Base-by-base conservation (phyloP, 2,888 invertebrate genomes). In the Desoria tigrina region DNA sequence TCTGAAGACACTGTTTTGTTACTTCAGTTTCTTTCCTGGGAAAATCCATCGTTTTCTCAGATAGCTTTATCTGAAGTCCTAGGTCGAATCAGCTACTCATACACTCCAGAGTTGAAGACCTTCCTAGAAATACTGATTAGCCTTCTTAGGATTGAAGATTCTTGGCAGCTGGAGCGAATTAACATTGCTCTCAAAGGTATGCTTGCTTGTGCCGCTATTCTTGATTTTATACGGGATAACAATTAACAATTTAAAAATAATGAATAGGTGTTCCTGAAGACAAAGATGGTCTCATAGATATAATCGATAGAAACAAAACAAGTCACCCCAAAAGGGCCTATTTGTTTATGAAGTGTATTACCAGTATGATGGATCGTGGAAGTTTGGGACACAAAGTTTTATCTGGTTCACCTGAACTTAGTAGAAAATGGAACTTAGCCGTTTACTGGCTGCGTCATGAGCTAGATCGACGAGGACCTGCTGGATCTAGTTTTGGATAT, bases 271-370 rank as follows among this genome's bases (percentile, higher is more conserved):
- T 88, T 55, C 88, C 88, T 2, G 90, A 90, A 70, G 91, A 95
- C 79, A 86, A 93, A 50, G 94, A 95, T 78, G 96, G 96, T 1
- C 84, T 97, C 61, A 86, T 97, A 77, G 96, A 97, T 79, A 96
- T 92, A 64, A 94, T 96, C 78, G 87, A 90, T 77, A 87, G 92
- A 69, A 90, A 93, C 66, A 95, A 94, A 82, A 91, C 89, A 72
- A 94, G 95, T 82, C 94, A 95, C 82, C 95, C 96, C 81, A 96
- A 96, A 82, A 86, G 96, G 73, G 94, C 95, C 71, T 97, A 97
- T 83, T 94, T 95, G 81, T 96, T 95, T 82, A 92, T 97, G 71
- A 97, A 97, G 83, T 91, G 94, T 80, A 86, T 97, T 83, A 95
- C 95, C 71, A 87, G 89, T 76, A 84, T 96, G 72, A 94, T 96